phyloP scores from a whole-genome alignment of 1,140 invertebrate genomes.

The Neodiprion virginianus region DNA sequence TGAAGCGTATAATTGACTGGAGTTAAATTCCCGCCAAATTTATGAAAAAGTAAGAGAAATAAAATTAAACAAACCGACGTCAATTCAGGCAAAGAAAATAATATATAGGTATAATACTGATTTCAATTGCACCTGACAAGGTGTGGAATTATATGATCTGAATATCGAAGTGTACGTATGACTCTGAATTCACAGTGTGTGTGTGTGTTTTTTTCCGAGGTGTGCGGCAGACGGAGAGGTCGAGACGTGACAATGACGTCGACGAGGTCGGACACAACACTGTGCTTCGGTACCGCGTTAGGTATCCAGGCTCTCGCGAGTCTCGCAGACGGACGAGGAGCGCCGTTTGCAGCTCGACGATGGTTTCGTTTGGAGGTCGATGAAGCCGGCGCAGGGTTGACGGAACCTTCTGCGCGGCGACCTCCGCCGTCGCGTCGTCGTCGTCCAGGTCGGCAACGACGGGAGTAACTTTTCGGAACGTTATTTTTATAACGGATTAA shows the following conservation, averaged over 20 bases:
- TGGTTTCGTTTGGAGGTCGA: background rate
- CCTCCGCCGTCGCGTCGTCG: background rate
- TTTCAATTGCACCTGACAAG: no score
- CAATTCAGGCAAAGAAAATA: no score
- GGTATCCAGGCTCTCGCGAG: background rate
- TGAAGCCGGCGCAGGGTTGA: background rate
- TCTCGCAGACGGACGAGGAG: background rate
- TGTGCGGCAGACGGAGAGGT: background rate
- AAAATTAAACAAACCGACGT: no score
- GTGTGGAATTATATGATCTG: no score
- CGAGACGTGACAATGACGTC: background rate
- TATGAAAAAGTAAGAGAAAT: no score
- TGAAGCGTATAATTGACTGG: no score
- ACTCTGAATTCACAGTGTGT: no score
- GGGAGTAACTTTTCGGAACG: background rate
- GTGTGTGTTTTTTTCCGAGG: background rate
- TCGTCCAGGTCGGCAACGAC: background rate
- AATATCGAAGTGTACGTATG: no score
- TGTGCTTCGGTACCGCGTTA: background rate
- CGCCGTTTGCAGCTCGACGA: background rate
- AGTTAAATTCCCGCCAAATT: no score
- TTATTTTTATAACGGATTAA: background rate
- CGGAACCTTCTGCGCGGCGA: conserved; percentile 3
- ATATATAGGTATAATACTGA: no score
- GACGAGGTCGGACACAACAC: background rate